Evolutionary conservation across 2,888 invertebrate genomes (phyloP), one percentile per base, ranked within the genome.

Genomic region (Rotaria sp.): DNA sequence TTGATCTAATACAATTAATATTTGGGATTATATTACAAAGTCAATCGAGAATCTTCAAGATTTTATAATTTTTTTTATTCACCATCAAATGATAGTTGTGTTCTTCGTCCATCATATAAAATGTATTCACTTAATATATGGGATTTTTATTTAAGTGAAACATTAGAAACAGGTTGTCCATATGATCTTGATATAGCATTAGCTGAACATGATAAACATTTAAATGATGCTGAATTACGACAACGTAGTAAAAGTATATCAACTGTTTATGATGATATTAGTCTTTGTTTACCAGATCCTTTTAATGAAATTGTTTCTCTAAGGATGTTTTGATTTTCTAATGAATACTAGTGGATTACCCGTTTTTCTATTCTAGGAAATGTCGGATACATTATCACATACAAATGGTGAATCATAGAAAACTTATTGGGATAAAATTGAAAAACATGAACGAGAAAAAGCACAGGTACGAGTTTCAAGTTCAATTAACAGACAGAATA

Each of bases 51-150:
- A 89, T 94, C 94, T 87, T 95, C 97, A 1, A 91, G 95, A 85
- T 98, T 98, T 92, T 95, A 94, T 92, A 98, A 98, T 92, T 96
- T 97, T n/a, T n/a, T n/a, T n/a, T n/a, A n/a, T n/a, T n/a, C n/a
- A n/a, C n/a, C n/a, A n/a, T n/a, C n/a, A n/a, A 35, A 3, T 45
- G 84, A 84, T 45, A 52, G 87, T 15, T 88, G 92, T 92, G 92
- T 95, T 5, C 92, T 97, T 86, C 93, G 97, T 85, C 96, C 97
- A 0, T 95, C 95, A 88, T 95, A 95, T 0, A 94, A 95, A 88
- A 92, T 96, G 50, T 94, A 95, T 45, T 94, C 95, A 87, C 92
- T 98, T 85, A 95, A 95, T 89, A 93, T 98, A 87, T 99, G 98
- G 98, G 94, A 94, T 89, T 98, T 96, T 92, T 97, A 96, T 92